Conservation (phyloP, 1,140 invertebrate genomes). For the Bombus terrestris region DNA sequence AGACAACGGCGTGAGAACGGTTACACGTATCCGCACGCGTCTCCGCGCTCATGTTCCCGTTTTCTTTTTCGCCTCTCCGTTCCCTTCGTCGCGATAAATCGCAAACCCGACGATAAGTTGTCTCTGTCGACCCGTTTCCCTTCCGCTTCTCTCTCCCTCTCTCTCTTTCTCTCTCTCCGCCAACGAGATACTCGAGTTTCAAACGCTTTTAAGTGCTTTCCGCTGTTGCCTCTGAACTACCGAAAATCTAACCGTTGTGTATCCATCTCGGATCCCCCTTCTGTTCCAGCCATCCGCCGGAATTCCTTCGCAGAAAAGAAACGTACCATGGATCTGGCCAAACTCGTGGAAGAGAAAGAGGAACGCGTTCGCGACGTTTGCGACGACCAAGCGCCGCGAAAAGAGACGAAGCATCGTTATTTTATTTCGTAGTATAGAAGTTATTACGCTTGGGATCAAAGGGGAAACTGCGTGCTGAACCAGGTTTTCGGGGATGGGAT, state of each 20-base stretch:
- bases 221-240: constrained; percentile 65
- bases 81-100: constrained; percentile 11
- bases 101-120: constrained; percentile 21
- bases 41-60: constrained; percentile 19
- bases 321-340: neutral
- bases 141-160: constrained; percentile 14
- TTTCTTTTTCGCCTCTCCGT: constrained; percentile 14
- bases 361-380: too few relatives aligned
- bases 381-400: neutral
- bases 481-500: neutral
- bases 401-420: neutral
- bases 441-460: constrained; percentile 17
- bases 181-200: constrained; percentile 58
- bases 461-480: neutral
- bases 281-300: neutral
- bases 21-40: constrained; percentile 36
- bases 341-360: neutral
- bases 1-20: constrained; percentile 43
- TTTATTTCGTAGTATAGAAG: constrained; percentile 4
- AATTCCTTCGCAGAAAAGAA: constrained; percentile 29
- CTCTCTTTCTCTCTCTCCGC: constrained; percentile 18
- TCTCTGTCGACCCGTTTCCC: constrained; percentile 29
- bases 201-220: constrained; percentile 77
- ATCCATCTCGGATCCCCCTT: neutral
- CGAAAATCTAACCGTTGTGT: constrained; percentile 54